Percentiles rank a stretch among this genome's conserved stretches.
phyloP scores from a whole-genome alignment of 2,113 vertebrate genomes.

The Aspidoscelis tigris region DNA sequence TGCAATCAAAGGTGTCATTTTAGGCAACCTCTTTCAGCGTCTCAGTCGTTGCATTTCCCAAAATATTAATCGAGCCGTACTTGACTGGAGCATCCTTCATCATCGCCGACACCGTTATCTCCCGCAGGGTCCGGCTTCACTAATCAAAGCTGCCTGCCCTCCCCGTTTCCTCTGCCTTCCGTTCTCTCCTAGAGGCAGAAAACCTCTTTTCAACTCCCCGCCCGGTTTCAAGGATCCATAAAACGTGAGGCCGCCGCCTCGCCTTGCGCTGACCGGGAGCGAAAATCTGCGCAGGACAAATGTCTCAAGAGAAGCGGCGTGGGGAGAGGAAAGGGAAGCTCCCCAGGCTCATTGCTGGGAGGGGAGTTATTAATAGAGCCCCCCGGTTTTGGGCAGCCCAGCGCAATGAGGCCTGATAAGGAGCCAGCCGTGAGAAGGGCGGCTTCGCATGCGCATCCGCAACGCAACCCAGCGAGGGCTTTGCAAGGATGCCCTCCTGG shows the following conservation, averaged over 20 bases:
- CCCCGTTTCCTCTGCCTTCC: no score
- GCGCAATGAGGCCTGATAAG: neutral
- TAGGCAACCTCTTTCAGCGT: neutral
- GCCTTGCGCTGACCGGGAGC: neutral
- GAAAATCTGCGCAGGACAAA: no score
- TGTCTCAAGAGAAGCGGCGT: neutral
- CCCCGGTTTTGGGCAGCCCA: neutral
- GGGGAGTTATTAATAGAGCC: neutral
- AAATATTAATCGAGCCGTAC: no score
- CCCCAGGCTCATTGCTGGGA: neutral
- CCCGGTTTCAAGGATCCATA: neutral
- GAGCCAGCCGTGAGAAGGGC: neutral
- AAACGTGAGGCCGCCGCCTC: neutral
- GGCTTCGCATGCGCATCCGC: neutral
- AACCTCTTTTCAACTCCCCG: neutral
- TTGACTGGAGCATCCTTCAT: neutral
- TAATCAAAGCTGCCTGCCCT: no score
- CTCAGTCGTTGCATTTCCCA: no score
- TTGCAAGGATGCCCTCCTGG: no score
- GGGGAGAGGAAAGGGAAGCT: rapidly evolving
- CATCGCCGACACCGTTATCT: neutral
- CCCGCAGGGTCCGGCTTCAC: no score
- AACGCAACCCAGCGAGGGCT: neutral
- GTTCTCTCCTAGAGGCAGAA: neutral
- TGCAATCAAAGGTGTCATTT: no score